Conservation (phyloP, 2,888 invertebrate genomes). For the Microplitis manilae region DNA sequence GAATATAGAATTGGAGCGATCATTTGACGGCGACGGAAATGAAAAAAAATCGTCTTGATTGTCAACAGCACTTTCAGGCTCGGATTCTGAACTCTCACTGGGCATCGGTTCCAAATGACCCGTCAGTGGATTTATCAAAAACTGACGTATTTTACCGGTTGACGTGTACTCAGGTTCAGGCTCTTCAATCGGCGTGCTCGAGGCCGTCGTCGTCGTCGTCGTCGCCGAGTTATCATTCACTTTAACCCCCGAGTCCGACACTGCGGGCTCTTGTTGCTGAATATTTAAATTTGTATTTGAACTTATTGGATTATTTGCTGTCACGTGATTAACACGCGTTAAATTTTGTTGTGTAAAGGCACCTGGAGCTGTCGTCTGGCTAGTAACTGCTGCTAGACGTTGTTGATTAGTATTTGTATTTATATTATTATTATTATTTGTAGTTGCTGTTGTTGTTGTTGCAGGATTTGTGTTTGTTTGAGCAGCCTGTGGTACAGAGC, state of each 20-base stretch:
- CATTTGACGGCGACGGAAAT: constrained; percentile 72
- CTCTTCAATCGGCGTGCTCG: background rate
- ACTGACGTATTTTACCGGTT: constrained; percentile 82
- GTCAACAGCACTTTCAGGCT: constrained; percentile 71
- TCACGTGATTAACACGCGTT: constrained; percentile 39
- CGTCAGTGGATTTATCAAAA: constrained; percentile 91
- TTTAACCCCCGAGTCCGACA: constrained; percentile 16
- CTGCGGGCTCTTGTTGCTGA: background rate
- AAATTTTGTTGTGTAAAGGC: constrained; percentile 56
- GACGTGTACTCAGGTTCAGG: constrained; percentile 75
- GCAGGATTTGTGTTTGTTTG: constrained; percentile 48
- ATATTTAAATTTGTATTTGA: constrained; percentile 33
- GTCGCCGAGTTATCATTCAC: constrained; percentile 26
- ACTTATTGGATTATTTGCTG: constrained; percentile 17
- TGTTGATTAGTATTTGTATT: constrained; percentile 39
- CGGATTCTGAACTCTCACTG: constrained; percentile 78
- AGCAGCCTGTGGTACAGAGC: constrained; percentile 60
- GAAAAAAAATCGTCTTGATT: constrained; percentile 72
- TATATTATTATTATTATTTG: background rate
- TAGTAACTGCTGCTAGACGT: constrained; percentile 48
- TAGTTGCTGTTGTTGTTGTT: background rate
- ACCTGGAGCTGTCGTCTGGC: constrained; percentile 58
- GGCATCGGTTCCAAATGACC: constrained; percentile 88
- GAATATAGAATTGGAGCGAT: constrained; percentile 74
- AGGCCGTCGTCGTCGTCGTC: background rate